A percentile compares a stretch with the other conserved stretches of the same genome.
These are phyloP conservation scores for Diadumene lineata DNA, from an alignment of 92 coral and sea anemone species.

Conservation along the genomic window DNA sequence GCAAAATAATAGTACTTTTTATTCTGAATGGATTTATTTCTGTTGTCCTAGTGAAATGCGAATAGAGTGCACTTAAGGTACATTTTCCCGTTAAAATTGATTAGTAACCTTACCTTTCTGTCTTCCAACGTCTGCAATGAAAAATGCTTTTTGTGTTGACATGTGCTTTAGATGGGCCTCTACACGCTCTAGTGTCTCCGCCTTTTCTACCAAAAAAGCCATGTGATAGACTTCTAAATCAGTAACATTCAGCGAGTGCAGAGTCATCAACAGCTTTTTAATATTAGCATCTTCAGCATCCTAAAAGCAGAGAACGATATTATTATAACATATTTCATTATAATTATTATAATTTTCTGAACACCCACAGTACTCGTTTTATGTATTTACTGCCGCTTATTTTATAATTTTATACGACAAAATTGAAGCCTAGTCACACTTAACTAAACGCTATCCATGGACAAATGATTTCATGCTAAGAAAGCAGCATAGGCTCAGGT, in stretches of 20 bases:
- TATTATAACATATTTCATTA: neutral
- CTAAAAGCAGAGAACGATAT: neutral
- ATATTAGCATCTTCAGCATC: constrained; percentile 2
- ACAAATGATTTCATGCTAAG: neutral
- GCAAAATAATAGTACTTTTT: no score
- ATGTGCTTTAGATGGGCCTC: neutral
- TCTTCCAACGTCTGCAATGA: neutral
- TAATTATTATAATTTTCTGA: no score
- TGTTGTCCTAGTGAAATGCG: neutral
- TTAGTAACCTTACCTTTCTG: neutral
- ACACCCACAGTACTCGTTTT: no score
- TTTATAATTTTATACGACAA: neutral
- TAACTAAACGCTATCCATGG: no score
- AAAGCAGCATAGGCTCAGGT: neutral
- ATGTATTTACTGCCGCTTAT: neutral
- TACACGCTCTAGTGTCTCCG: neutral
- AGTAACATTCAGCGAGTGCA: constrained; percentile 8
- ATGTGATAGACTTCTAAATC: constrained; percentile 1
- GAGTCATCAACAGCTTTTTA: neutral
- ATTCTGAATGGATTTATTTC: no score
- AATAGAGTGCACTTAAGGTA: neutral
- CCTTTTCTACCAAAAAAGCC: neutral
- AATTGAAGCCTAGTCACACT: neutral
- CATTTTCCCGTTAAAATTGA: neutral
- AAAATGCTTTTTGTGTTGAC: neutral